Evolutionary conservation across 1,140 invertebrate species (phyloP).

Genomic region (Hormaphis cornu): DNA sequence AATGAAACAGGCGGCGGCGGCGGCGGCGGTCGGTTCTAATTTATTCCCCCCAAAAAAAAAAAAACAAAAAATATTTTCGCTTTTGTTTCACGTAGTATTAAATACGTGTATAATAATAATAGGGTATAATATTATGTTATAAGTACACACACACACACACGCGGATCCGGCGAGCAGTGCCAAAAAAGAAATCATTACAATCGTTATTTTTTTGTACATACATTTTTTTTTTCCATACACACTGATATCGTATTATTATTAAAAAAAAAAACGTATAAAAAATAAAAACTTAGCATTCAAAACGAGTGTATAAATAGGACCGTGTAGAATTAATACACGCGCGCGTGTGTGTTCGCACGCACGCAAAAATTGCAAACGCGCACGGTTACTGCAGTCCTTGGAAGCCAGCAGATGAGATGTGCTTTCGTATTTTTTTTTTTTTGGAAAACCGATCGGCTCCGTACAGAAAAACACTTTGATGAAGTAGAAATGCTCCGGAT

Average conservation of each 20-base stretch:
- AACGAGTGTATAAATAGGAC: slow-evolving; percentile 17
- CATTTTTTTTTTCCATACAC: not conserved
- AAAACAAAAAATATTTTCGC: slow-evolving; percentile 11
- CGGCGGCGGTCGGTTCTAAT: slow-evolving; percentile 22
- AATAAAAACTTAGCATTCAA: slow-evolving; percentile 23
- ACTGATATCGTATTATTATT: not conserved
- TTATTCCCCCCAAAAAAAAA: not conserved
- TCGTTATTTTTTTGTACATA: not conserved
- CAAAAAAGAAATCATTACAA: slow-evolving; percentile 25
- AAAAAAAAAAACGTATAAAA: slow-evolving; percentile 8
- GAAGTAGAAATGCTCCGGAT: too few species aligned
- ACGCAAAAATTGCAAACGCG: too few species aligned
- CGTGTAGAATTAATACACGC: not conserved
- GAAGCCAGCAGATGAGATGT: not conserved
- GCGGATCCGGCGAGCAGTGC: slow-evolving; percentile 8
- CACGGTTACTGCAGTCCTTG: not conserved
- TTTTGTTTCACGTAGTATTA: slow-evolving; percentile 27
- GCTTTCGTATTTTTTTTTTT: too few species aligned
- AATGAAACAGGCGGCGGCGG: slow-evolving; percentile 3
- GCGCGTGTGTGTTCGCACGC: too few species aligned
- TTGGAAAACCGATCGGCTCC: too few species aligned
- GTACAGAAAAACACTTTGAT: too few species aligned
- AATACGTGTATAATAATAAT: too few species aligned
- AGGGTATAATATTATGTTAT: too few species aligned
- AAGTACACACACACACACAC: too few species aligned